Evolutionary conservation across 2,797 vertebrate genomes (phyloP).

Genomic region (Sebastiscus albofasciatus): DNA sequence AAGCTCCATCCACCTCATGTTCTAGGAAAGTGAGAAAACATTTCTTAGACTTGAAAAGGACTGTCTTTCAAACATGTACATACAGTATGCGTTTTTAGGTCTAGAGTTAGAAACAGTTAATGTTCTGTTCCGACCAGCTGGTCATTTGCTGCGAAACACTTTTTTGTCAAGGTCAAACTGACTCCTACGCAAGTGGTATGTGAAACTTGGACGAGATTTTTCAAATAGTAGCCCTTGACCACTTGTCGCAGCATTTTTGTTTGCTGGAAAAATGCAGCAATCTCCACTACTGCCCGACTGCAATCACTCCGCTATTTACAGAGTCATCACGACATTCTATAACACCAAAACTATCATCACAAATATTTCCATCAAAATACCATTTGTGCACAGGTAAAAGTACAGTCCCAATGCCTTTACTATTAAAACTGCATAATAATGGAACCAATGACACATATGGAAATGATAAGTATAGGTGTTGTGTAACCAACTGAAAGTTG

Average conservation of each 20-base stretch:
- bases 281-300: not conserved
- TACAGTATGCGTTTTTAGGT: not conserved
- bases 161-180: slow-evolving; percentile 60
- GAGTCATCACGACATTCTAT: not conserved
- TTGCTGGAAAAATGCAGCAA: not conserved
- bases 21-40: slow-evolving; percentile 5
- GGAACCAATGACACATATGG: too few species aligned
- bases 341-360: not conserved
- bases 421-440: not conserved
- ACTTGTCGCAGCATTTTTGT: slow-evolving; percentile 19
- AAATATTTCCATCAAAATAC: not conserved
- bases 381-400: not conserved
- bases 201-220: slow-evolving; percentile 53
- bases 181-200: slow-evolving; percentile 44
- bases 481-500: not conserved
- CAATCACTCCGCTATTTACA: not conserved
- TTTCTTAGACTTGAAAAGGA: not conserved
- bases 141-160: slow-evolving; percentile 49
- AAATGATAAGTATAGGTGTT: not conserved
- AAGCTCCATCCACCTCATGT: not conserved
- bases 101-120: slow-evolving; percentile 23
- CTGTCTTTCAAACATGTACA: slow-evolving; percentile 2
- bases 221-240: slow-evolving; percentile 40
- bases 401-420: not conserved
- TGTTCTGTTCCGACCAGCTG: slow-evolving; percentile 11